A percentile compares a stretch with the other conserved stretches of the same genome.
phyloP scores from a whole-genome alignment of 2,113 vertebrate genomes.

The Ancistrus triradiatus region DNA sequence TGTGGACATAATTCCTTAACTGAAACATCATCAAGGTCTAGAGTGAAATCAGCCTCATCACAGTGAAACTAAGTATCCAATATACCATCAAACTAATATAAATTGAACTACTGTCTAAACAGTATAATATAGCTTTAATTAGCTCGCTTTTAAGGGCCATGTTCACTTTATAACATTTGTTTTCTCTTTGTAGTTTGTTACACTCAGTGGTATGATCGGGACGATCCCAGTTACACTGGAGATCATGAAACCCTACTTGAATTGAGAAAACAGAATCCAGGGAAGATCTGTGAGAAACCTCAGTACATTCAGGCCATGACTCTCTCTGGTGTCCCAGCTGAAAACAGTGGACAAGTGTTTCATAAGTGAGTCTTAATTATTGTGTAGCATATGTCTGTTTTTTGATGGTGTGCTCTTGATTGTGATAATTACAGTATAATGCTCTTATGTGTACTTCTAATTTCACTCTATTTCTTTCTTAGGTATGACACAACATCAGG shows the following conservation, averaged over 20 bases:
- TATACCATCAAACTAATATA: too few relatives aligned
- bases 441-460: neutral
- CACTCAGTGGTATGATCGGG: conserved; percentile 56
- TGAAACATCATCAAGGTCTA: too few relatives aligned
- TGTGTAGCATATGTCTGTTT: too few relatives aligned
- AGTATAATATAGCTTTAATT: too few relatives aligned
- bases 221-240: conserved; percentile 48
- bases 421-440: too few relatives aligned
- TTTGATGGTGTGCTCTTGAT: too few relatives aligned
- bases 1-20: too few relatives aligned
- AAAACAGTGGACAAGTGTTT: conserved; percentile 39
- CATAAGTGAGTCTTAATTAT: conserved; percentile 38
- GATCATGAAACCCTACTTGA: conserved; percentile 55
- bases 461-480: conserved; percentile 31
- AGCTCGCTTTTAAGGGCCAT: too few relatives aligned
- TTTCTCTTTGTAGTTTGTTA: neutral
- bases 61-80: too few relatives aligned
- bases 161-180: too few relatives aligned
- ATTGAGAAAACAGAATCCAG: conserved; percentile 36
- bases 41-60: too few relatives aligned
- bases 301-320: conserved; percentile 51
- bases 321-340: conserved; percentile 33
- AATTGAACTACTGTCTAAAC: too few relatives aligned
- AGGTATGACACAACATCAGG: conserved; percentile 52
- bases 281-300: conserved; percentile 41